Base-by-base conservation (phyloP, 2,888 invertebrate genomes). In the Lasioglossum oenotherae region DNA sequence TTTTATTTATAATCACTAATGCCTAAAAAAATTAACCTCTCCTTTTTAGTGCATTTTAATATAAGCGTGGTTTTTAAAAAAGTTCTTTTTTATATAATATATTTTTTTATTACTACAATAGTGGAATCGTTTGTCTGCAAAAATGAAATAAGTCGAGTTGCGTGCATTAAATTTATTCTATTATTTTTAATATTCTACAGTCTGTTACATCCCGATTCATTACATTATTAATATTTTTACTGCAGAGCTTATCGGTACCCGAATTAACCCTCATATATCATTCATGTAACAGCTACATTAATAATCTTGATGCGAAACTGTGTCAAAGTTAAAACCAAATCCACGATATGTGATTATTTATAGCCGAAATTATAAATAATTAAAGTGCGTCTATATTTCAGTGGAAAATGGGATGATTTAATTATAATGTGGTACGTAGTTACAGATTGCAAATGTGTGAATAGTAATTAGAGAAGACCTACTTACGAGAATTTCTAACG, bases 251-350 rank as follows among this genome's bases (percentile, higher is more conserved):
- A 64, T 31, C 31, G 31, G 16, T 16, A 31, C 31, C 31, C 31
- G 64, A 64, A 64, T 64, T 31, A 64, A 64, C 60, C 14, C 60
- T 64, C 64, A 64, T 64, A 19, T 64, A 64, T 31, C 31, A 64
- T 64, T 31, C 64, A 64, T 19, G 16, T n/a, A 31, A 64, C 2
- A 31, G 64, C 31, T 31, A 19, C 64, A 64, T 64, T 64, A 64
- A 31, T 64, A 31, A 64, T 64, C 31, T 64, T 64, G 31, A 64
- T 31, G 57, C 12, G 64, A 64, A 64, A 31, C 16, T 64, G 31
- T 64, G 64, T 64, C 64, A 64, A 64, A 64, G 64, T 64, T 64
- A 19, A 64, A 64, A 19, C 19, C 19, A 31, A 31, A 64, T 64
- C 14, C 31, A 6, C 31, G 31, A 31, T 31, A 64, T 31, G 19